Base-by-base conservation (phyloP, 2,888 invertebrate species). In the Bursaphelenchus okinawaensis region DNA sequence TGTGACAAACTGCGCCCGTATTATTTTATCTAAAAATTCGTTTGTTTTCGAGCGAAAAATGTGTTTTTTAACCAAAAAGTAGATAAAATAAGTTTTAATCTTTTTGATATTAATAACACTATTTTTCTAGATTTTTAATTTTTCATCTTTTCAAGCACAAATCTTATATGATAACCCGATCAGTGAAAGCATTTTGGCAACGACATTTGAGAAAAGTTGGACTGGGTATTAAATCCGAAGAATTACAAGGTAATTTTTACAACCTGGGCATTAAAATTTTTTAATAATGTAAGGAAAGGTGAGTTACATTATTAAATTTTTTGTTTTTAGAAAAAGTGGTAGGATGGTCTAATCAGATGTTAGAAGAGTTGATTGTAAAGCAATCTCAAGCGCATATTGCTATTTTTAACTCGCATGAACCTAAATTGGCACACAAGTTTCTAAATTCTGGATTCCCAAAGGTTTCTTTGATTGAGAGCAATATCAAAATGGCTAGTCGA, bases 331-430 rank as follows among this genome's bases (percentile, higher is more conserved):
- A 28, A 9, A 27, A 59, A 12, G 9, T 40, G 9, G 60, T 59
- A 20, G 19, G 19, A n/a, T 59, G 51, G 29, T 16, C 60, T 20
- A n/a, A 23, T 31, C 4, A 59, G 9, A 22, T 6, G 22, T 8
- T n/a, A 16, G 28, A 50, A 1, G 19, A 27, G 26, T 7, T 16
- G 12, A 12, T 24, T 3, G n/a, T 40, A 3, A n/a, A 19, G 60
- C 52, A 12, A 8, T n/a, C 20, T 16, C 23, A 59, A 26, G 19
- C 19, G 1, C 60, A 59, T 29, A n/a, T 59, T 19, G 60, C 40
- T 51, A 20, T 59, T 24, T 59, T 59, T 23, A 59, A 59, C 19
- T 59, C 60, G 9, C 60, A 59, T 24, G 22, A 22, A n/a, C 51
- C 51, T 12, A 12, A 8, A 1, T 29, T 59, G 60, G 60, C 60